A percentile compares a stretch with the other conserved stretches of the same genome.
These are phyloP conservation scores for Tragelaphus buxtoni DNA, from an alignment of 2,113 vertebrate genomes.

Conservation along the genomic window DNA sequence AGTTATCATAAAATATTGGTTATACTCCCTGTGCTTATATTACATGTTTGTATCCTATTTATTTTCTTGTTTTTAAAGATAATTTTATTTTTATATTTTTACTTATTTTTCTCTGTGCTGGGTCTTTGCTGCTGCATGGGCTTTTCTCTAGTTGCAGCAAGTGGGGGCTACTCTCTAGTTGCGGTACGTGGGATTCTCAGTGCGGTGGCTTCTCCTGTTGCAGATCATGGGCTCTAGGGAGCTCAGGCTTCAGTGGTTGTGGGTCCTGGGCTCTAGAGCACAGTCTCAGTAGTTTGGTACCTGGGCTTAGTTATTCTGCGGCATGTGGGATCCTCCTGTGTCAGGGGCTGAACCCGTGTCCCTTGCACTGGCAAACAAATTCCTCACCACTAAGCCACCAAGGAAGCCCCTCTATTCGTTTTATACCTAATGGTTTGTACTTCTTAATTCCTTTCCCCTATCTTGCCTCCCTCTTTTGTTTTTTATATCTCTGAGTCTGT, in stretches of 20 bases:
- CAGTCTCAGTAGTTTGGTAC: not conserved
- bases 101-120: not conserved
- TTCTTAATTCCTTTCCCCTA: not conserved
- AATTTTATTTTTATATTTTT: not conserved
- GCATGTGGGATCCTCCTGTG: not conserved
- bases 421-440: not conserved
- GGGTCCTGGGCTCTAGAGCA: not conserved
- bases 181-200: accelerated
- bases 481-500: not conserved
- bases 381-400: not conserved
- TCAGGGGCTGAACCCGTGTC: not conserved
- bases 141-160: not conserved
- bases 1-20: not conserved
- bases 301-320: not conserved
- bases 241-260: not conserved
- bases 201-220: not conserved
- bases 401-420: not conserved
- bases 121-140: not conserved
- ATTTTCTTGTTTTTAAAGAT: not conserved
- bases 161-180: not conserved
- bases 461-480: not conserved
- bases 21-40: not conserved
- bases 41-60: not conserved
- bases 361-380: not conserved
- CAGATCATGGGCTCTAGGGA: not conserved